A percentile compares a stretch with the other conserved stretches of the same genome.
These are phyloP conservation scores for Pseudoips prasinana DNA, from an alignment of 2,888 invertebrate species.

Conservation along the genomic window DNA sequence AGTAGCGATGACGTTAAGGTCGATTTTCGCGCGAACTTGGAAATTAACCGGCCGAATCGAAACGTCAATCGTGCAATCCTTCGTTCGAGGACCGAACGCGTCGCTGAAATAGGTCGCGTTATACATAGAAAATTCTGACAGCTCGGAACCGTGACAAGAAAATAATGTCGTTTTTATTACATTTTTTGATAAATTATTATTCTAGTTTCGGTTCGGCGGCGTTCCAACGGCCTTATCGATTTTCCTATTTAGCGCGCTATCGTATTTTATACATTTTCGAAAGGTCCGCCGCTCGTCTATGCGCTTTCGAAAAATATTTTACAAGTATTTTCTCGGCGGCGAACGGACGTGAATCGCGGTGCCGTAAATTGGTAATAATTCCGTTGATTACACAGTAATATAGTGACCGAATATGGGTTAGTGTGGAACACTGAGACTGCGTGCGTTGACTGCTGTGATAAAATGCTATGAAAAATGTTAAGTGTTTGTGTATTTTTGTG, in stretches of 20 bases:
- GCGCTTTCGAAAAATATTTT: constrained; percentile 80
- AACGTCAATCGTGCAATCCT: constrained; percentile 31
- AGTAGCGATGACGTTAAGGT: constrained; percentile 56
- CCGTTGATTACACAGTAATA: constrained; percentile 76
- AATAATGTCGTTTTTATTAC: constrained; percentile 82
- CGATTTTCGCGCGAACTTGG: constrained; percentile 46
- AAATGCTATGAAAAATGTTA: constrained; percentile 46
- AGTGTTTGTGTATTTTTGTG: constrained; percentile 56
- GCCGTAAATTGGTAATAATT: constrained; percentile 79
- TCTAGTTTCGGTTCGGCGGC: constrained; percentile 71
- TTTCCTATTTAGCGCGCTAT: constrained; percentile 76
- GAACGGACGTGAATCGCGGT: constrained; percentile 72
- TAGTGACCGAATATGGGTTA: constrained; percentile 77
- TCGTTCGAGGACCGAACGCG: constrained; percentile 22
- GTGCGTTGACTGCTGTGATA: constrained; percentile 58
- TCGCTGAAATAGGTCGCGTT: constrained; percentile 47
- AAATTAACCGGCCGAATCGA: constrained; percentile 55
- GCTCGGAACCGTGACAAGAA: constrained; percentile 71
- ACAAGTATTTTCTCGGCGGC: constrained; percentile 67
- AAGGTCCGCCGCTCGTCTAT: constrained; percentile 72
- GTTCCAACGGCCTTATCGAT: constrained; percentile 74
- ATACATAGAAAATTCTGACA: constrained; percentile 77
- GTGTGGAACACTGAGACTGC: constrained; percentile 60
- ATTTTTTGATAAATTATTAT: constrained; percentile 81
- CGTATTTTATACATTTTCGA: constrained; percentile 77